Percentiles rank a stretch among this genome's conserved stretches.
Evolutionary conservation across 2,888 invertebrate species (phyloP).

Genomic region (Parascotia fuliginaria): DNA sequence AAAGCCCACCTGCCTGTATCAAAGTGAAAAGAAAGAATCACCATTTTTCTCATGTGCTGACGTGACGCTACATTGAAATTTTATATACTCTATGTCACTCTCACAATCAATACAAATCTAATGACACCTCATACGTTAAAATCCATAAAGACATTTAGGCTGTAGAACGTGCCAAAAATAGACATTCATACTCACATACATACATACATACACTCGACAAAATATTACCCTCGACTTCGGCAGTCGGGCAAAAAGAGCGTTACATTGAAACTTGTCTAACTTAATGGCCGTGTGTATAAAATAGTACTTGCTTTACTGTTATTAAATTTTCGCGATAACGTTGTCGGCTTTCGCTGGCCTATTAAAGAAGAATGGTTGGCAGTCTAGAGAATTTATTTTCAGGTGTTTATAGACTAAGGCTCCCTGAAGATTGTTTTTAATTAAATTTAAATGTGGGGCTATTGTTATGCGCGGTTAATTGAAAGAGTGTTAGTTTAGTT

Average conservation of each 20-base stretch:
- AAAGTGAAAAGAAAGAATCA: too few relatives aligned
- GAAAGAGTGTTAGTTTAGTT: constrained; percentile 24
- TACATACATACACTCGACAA: too few relatives aligned
- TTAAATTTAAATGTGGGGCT: constrained; percentile 57
- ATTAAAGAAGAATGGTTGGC: constrained; percentile 70
- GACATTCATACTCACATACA: too few relatives aligned
- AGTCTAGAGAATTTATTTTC: constrained; percentile 62
- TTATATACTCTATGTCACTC: too few relatives aligned
- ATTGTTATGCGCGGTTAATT: constrained; percentile 34
- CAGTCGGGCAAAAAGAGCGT: not conserved
- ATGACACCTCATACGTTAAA: too few relatives aligned
- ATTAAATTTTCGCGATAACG: constrained; percentile 73
- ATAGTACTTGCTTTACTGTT: constrained; percentile 59
- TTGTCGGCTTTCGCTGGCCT: constrained; percentile 55
- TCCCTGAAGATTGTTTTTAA: constrained; percentile 62
- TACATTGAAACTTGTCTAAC: constrained; percentile 6
- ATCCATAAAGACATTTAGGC: too few relatives aligned
- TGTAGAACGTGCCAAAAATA: too few relatives aligned
- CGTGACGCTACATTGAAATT: too few relatives aligned
- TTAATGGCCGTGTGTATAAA: constrained; percentile 36
- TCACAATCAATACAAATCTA: too few relatives aligned
- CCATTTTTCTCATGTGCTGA: too few relatives aligned
- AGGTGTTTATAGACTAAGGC: constrained; percentile 51
- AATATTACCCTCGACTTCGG: not conserved
- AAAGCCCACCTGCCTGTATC: too few relatives aligned